Evolutionary conservation across 2,113 vertebrate genomes (phyloP), one percentile per base, ranked within the genome.

Genomic region (Entosphenus tridentatus): DNA sequence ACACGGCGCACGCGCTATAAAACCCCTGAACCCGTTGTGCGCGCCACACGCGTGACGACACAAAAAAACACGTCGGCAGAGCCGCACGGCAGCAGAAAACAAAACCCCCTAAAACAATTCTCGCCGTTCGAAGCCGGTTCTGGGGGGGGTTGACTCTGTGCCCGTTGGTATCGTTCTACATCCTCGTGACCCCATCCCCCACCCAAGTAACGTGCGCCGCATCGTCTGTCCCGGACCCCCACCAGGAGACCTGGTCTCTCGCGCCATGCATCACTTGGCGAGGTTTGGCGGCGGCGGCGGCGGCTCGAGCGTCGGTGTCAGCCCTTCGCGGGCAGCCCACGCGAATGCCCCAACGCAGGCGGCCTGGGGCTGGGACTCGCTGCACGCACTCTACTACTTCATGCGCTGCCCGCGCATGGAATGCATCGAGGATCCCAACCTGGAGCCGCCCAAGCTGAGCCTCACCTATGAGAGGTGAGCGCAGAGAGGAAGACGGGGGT

Each of bases 331-430:
- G 11, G 57, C 39, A 39, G 6, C 39, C 39, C 87, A 96, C 68
- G 71, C 77, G 69, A 86, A 87, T 55, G 83, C 83, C 75, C 39
- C 39, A 5, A 84, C 86, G 6, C 91, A 95, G 72, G 85, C 85
- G 17, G 87, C 85, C 70, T 98, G 93, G 93, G 91, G 87, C 71
- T 89, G 90, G 0, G 89, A 96, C 0, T 87, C 92, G 74, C 88
- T 98, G 57, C 92, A 96, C 81, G 96, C 92, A 3, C 88, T 98
- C 70, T 98, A 96, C 82, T 98, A 98, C 78, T 98, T 96, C 82
- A 83, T 98, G 39, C 87, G 92, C 70, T 96, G 92, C 70, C 92
- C 93, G 54, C 93, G 96, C 71, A 96, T 96, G 90, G 93, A 98
- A 75, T 96, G 87, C 74, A 90, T 96, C 90, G 93, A 98, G 80